phyloP scores from a whole-genome alignment of 2,888 invertebrate genomes.

The Nemurella pictetii region DNA sequence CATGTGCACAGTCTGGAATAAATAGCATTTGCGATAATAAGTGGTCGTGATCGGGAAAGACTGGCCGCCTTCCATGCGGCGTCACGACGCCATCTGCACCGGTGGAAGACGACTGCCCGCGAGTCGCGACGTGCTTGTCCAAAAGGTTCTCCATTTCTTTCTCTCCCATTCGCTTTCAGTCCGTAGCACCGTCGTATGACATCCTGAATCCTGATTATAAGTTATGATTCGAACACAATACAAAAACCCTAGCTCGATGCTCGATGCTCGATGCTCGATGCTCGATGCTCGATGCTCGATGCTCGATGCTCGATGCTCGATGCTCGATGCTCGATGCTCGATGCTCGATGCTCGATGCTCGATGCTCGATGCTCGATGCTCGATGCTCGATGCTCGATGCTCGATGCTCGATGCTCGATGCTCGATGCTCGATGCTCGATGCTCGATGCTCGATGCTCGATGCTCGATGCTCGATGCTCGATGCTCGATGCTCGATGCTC shows the following conservation, averaged over 20 bases:
- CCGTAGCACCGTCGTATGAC: too few relatives aligned
- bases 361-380: neutral
- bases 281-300: neutral
- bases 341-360: neutral
- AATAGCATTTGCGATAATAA: too few relatives aligned
- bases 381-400: neutral
- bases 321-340: neutral
- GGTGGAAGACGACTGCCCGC: neutral
- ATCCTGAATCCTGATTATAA: conserved; percentile 10
- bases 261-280: neutral
- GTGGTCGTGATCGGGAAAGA: neutral
- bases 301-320: neutral
- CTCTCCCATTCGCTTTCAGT: neutral
- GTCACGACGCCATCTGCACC: neutral
- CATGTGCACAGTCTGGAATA: neutral
- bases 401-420: neutral
- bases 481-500: neutral
- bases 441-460: neutral
- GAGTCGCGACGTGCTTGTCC: too few relatives aligned
- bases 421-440: neutral
- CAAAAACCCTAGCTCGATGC: neutral
- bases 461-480: neutral
- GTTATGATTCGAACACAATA: conserved; percentile 4
- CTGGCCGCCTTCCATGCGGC: too few relatives aligned
- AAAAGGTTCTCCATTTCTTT: neutral